Base-by-base conservation (phyloP, 2,113 vertebrate species). In the Nycticorax nycticorax region DNA sequence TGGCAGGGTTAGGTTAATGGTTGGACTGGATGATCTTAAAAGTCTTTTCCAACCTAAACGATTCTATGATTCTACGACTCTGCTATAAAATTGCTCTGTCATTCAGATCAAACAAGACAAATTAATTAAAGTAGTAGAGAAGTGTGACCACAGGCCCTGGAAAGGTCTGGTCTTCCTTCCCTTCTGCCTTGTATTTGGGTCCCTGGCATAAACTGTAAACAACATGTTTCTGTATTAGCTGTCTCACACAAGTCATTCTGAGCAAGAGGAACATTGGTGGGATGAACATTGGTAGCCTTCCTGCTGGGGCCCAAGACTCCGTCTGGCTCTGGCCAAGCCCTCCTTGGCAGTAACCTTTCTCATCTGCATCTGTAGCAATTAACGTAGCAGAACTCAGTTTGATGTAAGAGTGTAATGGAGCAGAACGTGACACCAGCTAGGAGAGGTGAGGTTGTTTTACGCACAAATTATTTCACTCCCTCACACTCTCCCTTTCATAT, bases 141-240 rank as follows among this genome's bases (percentile, higher is more conserved):
- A 71, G 23, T 12, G 3, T 4, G n/a, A 37, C 4, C 16, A 27
- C 9, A 63, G 20, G 16, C 32, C 45, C 60, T 50, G 28, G 18
- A 48, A 66, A 74, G 7, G 12, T 47, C 28, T 39, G 20, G 10
- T n/a, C 30, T 14, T 63, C 30, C 53, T 88, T 53, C 69, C 28
- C 10, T 77, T 60, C 35, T 48, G 45, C 30, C 9, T 37, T 80
- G 12, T 60, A 3, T 37, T 43, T 64, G 22, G 7, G 48, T 56
- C 23, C 39, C 39, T 18, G 41, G 43, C 7, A 8, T 14, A 52
- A 90, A 68, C 39, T 52, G 28, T 37, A 4, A 88, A 37, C 14
- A 59, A n/a, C 7, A 4, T 0, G 1, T 43, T 68, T 68, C 39
- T 5, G 0, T 28, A 41, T 20, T 12, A 63, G 9, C n/a, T 67